A percentile compares a stretch with the other conserved stretches of the same genome.
These are phyloP conservation scores for Heliconius melpomene DNA, from an alignment of 1,140 invertebrate species.

Conservation along the genomic window DNA sequence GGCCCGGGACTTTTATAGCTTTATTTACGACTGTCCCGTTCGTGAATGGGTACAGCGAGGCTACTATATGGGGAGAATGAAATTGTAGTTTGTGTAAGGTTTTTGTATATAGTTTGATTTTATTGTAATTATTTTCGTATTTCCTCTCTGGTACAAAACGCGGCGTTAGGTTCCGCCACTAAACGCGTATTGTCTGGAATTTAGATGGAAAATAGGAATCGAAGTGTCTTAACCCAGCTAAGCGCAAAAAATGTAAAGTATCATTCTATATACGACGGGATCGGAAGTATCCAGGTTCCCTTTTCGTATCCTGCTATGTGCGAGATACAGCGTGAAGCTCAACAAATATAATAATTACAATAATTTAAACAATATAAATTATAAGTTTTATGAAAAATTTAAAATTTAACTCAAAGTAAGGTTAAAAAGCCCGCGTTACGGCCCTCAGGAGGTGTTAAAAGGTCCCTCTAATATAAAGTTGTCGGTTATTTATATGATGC, in stretches of 20 bases:
- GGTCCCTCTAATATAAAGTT: constrained; percentile 9
- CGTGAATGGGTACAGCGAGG: constrained; percentile 17
- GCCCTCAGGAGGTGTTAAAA: constrained; percentile 17
- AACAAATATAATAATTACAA: background rate
- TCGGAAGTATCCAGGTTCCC: background rate
- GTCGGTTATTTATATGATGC: constrained; percentile 20
- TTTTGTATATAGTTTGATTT: background rate
- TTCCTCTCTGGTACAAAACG: too few species aligned
- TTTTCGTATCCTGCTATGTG: background rate
- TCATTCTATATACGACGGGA: too few species aligned
- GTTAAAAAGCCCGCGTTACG: constrained; percentile 13
- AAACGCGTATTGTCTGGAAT: too few species aligned
- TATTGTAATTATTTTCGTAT: too few species aligned
- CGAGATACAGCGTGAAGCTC: background rate
- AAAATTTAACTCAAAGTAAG: constrained; percentile 14
- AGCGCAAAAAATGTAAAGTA: too few species aligned
- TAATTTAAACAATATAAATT: background rate
- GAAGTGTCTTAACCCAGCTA: too few species aligned
- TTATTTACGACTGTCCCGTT: constrained; percentile 39
- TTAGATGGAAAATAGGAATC: too few species aligned
- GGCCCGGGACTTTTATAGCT: constrained; percentile 42
- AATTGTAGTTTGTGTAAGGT: background rate
- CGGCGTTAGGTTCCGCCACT: too few species aligned
- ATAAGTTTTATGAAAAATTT: constrained; percentile 1
- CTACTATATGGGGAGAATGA: background rate